These are phyloP conservation scores for Elgaria multicarinata DNA, from an alignment of 2,113 vertebrate genomes.

Conservation along the genomic window DNA sequence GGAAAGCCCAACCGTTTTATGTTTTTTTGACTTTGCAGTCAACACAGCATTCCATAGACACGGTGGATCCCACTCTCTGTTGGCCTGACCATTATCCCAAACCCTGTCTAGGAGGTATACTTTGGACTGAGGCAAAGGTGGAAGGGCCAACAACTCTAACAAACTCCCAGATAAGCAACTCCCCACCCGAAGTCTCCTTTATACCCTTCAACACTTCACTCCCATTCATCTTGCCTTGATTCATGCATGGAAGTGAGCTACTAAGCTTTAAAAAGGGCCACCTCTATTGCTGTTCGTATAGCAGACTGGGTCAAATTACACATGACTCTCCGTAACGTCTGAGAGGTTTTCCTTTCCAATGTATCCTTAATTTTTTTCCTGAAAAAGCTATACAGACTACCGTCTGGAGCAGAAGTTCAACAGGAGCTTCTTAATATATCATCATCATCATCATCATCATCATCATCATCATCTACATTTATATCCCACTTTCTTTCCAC, in stretches of 20 bases:
- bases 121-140: background rate
- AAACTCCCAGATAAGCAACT: no score
- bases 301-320: background rate
- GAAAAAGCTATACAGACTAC: background rate
- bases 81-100: conserved; percentile 16
- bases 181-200: background rate
- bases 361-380: background rate
- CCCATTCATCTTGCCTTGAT: background rate
- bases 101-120: background rate
- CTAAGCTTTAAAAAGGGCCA: background rate
- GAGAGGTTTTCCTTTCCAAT: background rate
- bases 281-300: background rate
- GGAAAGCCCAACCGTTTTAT: conserved; percentile 53
- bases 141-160: background rate
- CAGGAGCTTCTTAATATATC: background rate
- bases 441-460: no score
- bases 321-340: background rate
- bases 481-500: no score
- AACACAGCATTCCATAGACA: conserved; percentile 45
- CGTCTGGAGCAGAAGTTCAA: background rate
- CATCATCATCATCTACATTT: no score
- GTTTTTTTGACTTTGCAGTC: conserved; percentile 51
- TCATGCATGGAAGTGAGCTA: background rate
- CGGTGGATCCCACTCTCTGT: conserved; percentile 37
- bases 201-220: background rate